Evolutionary conservation across 2,888 invertebrate genomes (phyloP).

Genomic region (Nysson spinosus): DNA sequence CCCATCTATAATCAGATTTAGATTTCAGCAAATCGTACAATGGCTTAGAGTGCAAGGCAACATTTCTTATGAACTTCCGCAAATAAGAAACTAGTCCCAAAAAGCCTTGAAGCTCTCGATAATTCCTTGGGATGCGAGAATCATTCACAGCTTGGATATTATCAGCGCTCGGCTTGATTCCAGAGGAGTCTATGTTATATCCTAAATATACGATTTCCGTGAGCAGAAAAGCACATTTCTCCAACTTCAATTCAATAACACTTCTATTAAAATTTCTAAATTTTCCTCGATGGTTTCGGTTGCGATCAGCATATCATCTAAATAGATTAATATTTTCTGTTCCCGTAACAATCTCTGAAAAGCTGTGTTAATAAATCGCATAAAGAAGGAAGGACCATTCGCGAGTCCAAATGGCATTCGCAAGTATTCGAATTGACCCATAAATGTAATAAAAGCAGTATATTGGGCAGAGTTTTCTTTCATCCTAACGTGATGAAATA

Average conservation of each 20-base stretch:
- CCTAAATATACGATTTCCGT: conserved; percentile 46
- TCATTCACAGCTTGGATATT: conserved; percentile 37
- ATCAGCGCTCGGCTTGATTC: conserved; percentile 42
- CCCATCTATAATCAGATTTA: too few species aligned
- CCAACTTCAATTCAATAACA: conserved; percentile 28
- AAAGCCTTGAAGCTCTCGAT: conserved; percentile 48
- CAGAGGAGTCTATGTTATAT: too few species aligned
- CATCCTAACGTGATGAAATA: too few species aligned
- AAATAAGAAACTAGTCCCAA: too few species aligned
- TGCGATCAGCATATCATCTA: conserved; percentile 28
- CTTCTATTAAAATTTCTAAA: too few species aligned
- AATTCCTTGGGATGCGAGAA: conserved; percentile 52
- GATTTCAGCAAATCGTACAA: conserved; percentile 58
- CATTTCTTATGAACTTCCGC: conserved; percentile 14
- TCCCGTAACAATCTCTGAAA: conserved; percentile 6
- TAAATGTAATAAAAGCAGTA: too few species aligned
- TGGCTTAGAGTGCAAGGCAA: conserved; percentile 50
- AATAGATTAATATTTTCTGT: conserved; percentile 11
- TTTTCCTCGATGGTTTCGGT: too few species aligned
- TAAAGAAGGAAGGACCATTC: conserved; percentile 12
- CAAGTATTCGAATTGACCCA: conserved; percentile 22
- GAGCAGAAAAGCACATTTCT: conserved; percentile 48
- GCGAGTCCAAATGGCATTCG: conserved; percentile 23
- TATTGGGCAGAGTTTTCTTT: too few species aligned
- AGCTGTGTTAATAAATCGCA: conserved; percentile 18